Percentiles rank a stretch among this genome's conserved stretches.
These are phyloP conservation scores for Leptobrachium leishanense DNA, from an alignment of 2,113 vertebrate species.

Conservation along the genomic window DNA sequence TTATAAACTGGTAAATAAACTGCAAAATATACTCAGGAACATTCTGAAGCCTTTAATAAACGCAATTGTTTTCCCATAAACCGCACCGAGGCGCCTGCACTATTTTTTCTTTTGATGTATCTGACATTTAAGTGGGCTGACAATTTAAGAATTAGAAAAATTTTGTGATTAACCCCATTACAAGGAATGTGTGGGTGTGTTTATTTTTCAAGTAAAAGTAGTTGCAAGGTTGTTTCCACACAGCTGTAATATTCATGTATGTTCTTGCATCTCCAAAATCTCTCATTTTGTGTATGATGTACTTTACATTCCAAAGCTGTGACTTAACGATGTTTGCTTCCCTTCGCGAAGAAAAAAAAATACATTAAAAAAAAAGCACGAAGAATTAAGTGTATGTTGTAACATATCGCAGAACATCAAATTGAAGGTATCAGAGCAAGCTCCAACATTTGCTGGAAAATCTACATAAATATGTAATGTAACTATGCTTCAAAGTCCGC, in stretches of 20 bases:
- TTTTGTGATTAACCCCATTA: background rate
- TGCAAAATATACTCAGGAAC: too few species aligned
- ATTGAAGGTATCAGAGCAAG: conserved; percentile 4
- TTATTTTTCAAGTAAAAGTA: conserved; percentile 6
- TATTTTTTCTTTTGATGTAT: background rate
- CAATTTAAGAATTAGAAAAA: background rate
- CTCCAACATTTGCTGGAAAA: background rate
- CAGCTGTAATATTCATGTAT: conserved; percentile 10
- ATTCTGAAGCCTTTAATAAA: too few species aligned
- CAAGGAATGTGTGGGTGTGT: conserved; percentile 18
- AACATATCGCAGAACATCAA: background rate
- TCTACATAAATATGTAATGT: conserved; percentile 16
- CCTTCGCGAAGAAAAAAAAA: background rate
- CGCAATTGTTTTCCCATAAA: too few species aligned
- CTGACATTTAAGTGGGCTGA: background rate
- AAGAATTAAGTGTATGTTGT: background rate
- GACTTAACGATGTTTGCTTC: conserved; percentile 1
- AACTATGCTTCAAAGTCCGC: background rate
- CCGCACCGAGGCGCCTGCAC: background rate
- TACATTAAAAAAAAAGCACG: background rate
- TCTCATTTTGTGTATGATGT: conserved; percentile 4
- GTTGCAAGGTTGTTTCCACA: conserved; percentile 12
- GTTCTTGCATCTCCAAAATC: conserved; percentile 20
- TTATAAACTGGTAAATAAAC: too few species aligned
- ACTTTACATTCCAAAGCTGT: conserved; percentile 19